Conservation (phyloP, 2,113 vertebrate species). For the Pelobates fuscus region DNA sequence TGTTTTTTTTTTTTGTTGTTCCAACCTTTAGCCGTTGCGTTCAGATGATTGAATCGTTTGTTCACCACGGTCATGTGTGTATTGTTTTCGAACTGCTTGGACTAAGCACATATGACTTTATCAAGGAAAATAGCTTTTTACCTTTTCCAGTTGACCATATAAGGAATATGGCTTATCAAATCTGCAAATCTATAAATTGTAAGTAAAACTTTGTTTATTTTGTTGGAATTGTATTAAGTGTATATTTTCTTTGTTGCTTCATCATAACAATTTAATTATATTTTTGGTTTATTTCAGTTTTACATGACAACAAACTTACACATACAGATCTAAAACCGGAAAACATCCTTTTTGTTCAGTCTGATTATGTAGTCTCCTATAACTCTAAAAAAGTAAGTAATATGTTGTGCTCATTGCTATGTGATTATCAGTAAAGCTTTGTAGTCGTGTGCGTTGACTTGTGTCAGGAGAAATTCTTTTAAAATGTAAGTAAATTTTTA, state of each 20-base stretch:
- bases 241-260: neutral
- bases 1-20: no score
- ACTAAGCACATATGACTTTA: constrained; percentile 95
- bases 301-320: constrained; percentile 92
- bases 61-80: constrained; percentile 92
- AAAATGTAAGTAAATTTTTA: no score
- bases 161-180: constrained; percentile 91
- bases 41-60: constrained; percentile 95
- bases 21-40: constrained; percentile 82
- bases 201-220: constrained; percentile 64
- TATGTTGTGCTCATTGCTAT: no score
- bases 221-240: neutral
- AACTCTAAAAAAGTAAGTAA: constrained; percentile 83
- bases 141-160: constrained; percentile 92
- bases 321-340: constrained; percentile 97
- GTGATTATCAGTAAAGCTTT: no score
- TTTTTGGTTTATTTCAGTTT: constrained; percentile 67
- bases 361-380: constrained; percentile 86
- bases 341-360: constrained; percentile 94
- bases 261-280: no score
- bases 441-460: no score
- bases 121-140: constrained; percentile 94
- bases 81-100: constrained; percentile 94
- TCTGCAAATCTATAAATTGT: constrained; percentile 88
- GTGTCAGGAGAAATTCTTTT: no score